Conservation (phyloP, 2,888 invertebrate species). For the Desoria tigrina region DNA sequence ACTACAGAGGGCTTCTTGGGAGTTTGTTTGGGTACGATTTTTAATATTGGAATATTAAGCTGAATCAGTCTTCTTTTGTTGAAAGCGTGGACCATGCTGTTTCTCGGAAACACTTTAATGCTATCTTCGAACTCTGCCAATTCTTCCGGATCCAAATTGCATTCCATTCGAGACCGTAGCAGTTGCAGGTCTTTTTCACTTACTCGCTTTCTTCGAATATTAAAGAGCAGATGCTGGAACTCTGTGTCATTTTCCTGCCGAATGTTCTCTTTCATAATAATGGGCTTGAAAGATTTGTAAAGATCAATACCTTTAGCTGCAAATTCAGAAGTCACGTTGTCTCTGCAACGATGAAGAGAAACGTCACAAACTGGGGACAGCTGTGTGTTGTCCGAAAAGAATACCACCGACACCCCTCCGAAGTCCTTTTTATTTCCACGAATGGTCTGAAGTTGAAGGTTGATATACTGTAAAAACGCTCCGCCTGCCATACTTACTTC, state of each 20-base stretch:
- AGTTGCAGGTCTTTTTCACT: not conserved
- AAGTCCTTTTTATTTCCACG: not conserved
- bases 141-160: not conserved
- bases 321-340: not conserved
- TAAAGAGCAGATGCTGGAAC: not conserved
- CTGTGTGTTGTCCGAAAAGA: not conserved
- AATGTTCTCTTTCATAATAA: not conserved
- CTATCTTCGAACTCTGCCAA: not conserved
- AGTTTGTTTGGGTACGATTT: constrained; percentile 3
- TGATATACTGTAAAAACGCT: not conserved
- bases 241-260: not conserved
- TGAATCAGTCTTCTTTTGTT: not conserved
- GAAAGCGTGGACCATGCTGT: not conserved
- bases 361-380: not conserved
- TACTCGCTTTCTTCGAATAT: constrained; percentile 2
- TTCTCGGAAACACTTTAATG: not conserved
- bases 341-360: not conserved
- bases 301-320: not conserved
- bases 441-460: not conserved
- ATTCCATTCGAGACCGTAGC: not conserved
- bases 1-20: not conserved
- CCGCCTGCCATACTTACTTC: constrained; percentile 5
- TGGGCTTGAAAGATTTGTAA: not conserved
- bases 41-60: not conserved
- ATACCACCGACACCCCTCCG: not conserved